Evolutionary conservation across 2,797 vertebrate genomes (phyloP), one percentile per base, ranked within the genome.

Genomic region (Urophycis tenuis): DNA sequence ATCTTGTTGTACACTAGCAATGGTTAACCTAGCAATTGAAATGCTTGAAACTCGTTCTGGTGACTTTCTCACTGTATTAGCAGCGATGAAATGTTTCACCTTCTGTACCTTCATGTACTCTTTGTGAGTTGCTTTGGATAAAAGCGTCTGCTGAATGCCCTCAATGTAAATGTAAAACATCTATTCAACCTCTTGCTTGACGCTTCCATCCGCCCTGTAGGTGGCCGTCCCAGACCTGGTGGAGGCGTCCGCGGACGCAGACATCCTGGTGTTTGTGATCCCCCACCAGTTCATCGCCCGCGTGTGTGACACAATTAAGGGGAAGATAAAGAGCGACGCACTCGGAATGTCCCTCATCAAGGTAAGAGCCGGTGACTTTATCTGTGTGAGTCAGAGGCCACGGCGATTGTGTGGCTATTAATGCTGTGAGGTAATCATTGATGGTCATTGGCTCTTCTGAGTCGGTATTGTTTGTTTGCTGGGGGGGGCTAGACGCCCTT

Each of bases 341-440:
- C 86, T 97, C 0, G 97, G 97, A 70, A 80, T 99, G 76, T 99
- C 97, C 0, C 95, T 99, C 33, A 98, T 99, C 86, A 99, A 99
- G 96, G 97, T 98, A 80, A 0, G 83, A 64, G 4, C 39, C 78
- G 29, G 69, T 35, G 30, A 15, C 31, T 60, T 39, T 74, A 19
- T 82, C 34, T 73, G 36, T 7, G 32, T 72, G 64, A 67, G 2
- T 35, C 41, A 41, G 14, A 73, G 36, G 17, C 8, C 34, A 25
- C 17, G 1, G 41, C 17, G 79, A 64, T 75, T 70, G 60, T 60
- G 75, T 64, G 45, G 15, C 78, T 75, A 72, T 72, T 72, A 74
- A 73, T 41, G 45, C 39, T 80, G 72, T 82, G 75, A 17, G 19
- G 6, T n/a, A 17, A 73, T 22, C 5, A 17, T 75, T 17, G 74